Evolutionary conservation across 1,140 invertebrate species (phyloP), one percentile per base, ranked within the genome.

Genomic region (Trichomalopsis sarcophagae): DNA sequence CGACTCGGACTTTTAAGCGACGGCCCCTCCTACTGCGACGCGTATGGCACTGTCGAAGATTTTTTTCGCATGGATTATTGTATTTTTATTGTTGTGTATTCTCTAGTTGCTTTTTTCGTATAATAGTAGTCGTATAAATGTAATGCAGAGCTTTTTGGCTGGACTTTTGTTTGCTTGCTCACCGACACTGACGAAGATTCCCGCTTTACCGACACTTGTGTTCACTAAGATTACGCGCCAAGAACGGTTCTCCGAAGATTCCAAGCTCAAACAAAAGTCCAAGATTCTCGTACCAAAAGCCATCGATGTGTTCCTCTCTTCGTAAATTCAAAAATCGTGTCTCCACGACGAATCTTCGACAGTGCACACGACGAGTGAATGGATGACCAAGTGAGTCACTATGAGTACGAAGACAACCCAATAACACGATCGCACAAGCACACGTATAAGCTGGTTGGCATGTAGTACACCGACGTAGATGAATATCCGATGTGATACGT

Each of bases 401-500:
- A 21, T 77, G 55, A 21, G 74, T 69, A 30, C 0, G 33, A 55
- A 83, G 33, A 36, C 33, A 36, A 36, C 4, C 33, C 69, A 47
- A 44, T 7, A 30, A 36, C 50, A 11, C 30, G 55, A 3, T n/a
- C n/a, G 14, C n/a, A 30, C 27, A 36, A 10, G 23, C 71, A 77
- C 30, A 30, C 30, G 47, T 30, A 14, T 44, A 44, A 9, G 40
- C 14, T 81, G 36, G 33, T 81, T 50, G 23, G 62, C 68, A 81
- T 36, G 81, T 23, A 62, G 23, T 9, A 10, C 30, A 17, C 21
- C 14, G n/a, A 55, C 27, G 36, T 82, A 75, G 71, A 62, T 5
- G 21, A 1, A 82, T 75, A 82, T 75, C 30, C 81, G 62, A 55
- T 76, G 66, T 78, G 62, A 73, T 73, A 62, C 30, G 6, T 79